These are phyloP conservation scores for Meteorus sp. DNA, from an alignment of 1,140 invertebrate genomes.

Conservation along the genomic window DNA sequence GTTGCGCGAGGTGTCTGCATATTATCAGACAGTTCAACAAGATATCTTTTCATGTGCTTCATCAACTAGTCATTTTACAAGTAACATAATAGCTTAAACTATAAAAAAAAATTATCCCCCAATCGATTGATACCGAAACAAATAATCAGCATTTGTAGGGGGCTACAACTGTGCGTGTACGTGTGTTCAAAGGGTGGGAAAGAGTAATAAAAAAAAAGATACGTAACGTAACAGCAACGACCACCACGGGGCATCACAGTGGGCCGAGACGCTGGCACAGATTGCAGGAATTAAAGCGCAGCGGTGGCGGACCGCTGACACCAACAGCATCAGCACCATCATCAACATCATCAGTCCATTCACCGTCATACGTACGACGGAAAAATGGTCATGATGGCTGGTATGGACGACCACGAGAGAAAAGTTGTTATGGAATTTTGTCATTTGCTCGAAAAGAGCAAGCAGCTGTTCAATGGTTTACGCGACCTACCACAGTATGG, in stretches of 20 bases:
- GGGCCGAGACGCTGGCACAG: constrained; percentile 16
- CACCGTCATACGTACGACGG: constrained; percentile 34
- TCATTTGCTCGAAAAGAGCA: constrained; percentile 95
- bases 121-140: too few species aligned
- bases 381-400: constrained; percentile 72
- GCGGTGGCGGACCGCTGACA: too few species aligned
- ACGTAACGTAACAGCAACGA: constrained; percentile 13
- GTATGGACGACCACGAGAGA: constrained; percentile 84
- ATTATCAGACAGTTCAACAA: too few species aligned
- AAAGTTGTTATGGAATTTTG: constrained; percentile 96
- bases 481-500: constrained; percentile 95
- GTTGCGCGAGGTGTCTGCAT: too few species aligned
- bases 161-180: too few species aligned
- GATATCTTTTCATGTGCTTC: too few species aligned
- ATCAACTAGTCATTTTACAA: not conserved
- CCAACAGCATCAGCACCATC: constrained; percentile 25
- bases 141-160: too few species aligned
- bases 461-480: constrained; percentile 95
- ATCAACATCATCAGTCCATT: constrained; percentile 37
- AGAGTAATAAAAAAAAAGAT: not conserved
- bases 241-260: constrained; percentile 22
- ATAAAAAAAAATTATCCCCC: constrained; percentile 2
- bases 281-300: too few species aligned
- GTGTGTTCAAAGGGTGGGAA: not conserved
- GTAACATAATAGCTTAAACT: not conserved